Conservation (phyloP, 2,113 vertebrate genomes). For the Strix uralensis region DNA sequence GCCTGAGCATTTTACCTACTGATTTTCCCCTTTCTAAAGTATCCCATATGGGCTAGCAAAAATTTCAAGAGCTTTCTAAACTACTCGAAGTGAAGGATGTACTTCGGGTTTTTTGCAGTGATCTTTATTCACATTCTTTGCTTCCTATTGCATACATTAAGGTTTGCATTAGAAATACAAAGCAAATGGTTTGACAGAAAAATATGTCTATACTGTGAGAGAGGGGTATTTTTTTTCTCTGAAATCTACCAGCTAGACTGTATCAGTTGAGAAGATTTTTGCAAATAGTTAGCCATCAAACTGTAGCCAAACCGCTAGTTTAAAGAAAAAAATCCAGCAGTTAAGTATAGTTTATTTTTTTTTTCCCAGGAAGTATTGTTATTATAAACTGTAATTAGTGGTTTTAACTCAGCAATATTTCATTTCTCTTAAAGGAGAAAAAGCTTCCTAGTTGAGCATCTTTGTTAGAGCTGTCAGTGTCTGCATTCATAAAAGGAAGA, state of each 20-base stretch:
- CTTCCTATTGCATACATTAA: neutral
- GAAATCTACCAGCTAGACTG: neutral
- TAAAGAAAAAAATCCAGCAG: neutral
- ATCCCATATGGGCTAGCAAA: neutral
- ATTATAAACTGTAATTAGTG: slow-evolving; percentile 71
- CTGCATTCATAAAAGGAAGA: slow-evolving; percentile 47
- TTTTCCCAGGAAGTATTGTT: slow-evolving; percentile 50
- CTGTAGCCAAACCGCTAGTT: slow-evolving; percentile 43
- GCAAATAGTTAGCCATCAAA: slow-evolving; percentile 8
- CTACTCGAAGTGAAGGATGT: neutral
- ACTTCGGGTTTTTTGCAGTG: neutral
- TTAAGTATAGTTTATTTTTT: slow-evolving; percentile 64
- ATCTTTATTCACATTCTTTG: neutral
- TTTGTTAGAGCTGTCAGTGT: slow-evolving; percentile 56
- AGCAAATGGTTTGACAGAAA: neutral
- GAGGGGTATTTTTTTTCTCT: neutral
- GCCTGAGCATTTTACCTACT: neutral
- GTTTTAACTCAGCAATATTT: slow-evolving; percentile 55
- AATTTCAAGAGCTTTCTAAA: neutral
- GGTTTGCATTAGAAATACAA: neutral
- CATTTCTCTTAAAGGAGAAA: slow-evolving; percentile 41
- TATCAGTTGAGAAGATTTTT: slow-evolving; percentile 31
- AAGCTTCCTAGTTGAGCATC: slow-evolving; percentile 34
- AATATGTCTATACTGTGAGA: neutral
- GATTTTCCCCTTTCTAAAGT: neutral